Evolutionary conservation across 2,113 vertebrate genomes (phyloP), one percentile per base, ranked within the genome.

Genomic region (Hydropotes inermis): DNA sequence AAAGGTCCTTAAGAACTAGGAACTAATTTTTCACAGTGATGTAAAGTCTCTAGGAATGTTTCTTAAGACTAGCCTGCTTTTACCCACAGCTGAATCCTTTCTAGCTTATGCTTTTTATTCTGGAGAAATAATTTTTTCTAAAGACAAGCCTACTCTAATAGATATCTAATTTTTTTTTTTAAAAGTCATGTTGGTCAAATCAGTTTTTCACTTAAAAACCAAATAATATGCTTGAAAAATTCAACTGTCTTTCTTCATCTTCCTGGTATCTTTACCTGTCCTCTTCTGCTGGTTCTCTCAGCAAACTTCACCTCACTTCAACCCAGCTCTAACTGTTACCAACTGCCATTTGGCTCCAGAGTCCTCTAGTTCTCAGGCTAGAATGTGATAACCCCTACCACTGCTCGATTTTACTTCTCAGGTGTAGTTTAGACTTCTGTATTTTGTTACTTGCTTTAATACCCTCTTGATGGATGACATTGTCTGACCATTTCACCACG

Each of bases 21-120:
- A 93, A 94, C 60, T 87, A 43, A 47, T 57, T 94, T 96, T 95
- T 96, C 58, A 89, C 9, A 10, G 50, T 89, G 93, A 87, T 54
- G 14, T 78, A 92, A 43, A 81, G 50, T 79, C 55, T 95, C 11
- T 60, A 60, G 67, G 57, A 89, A 36, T 92, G 57, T 95, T 95
- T 96, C 61, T 1, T 45, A 47, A 93, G 33, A 87, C 11, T 50
- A 79, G 17, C 12, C 23, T 89, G 85, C 23, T 84, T 94, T 96
- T 97, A 97, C 23, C 23, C 43, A 97, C 61, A 96, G 36, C 36
- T 87, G 23, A 74, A 94, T 85, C 39, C 58, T 85, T 97, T 93
- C 89, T 85, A 82, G 55, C 54, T 92, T 76, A 70, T 86, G 58
- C 54, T 89, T 92, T 87, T 83, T 90, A 83, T 94, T 43, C 67